These are phyloP conservation scores for Rhimphoctona megacephalus DNA, from an alignment of 2,888 invertebrate species.

Conservation along the genomic window DNA sequence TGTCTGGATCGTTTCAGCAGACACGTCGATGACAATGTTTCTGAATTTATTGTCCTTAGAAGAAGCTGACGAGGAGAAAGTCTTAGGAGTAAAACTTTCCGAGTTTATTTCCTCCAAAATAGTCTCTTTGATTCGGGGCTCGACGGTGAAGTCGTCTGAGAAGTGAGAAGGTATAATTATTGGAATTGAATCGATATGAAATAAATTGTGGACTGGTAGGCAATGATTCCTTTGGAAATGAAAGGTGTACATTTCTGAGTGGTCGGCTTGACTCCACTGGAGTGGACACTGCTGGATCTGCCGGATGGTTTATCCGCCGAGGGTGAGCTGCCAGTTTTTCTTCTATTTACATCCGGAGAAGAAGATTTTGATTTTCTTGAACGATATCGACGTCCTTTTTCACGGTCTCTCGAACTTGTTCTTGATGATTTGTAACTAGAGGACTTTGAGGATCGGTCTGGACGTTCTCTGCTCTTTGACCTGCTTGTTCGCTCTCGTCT, in stretches of 20 bases:
- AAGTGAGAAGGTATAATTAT: not conserved
- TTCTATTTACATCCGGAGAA: constrained; percentile 77
- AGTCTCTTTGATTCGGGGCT: constrained; percentile 83
- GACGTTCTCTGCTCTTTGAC: constrained; percentile 79
- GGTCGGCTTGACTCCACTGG: constrained; percentile 75
- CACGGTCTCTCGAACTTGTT: constrained; percentile 80
- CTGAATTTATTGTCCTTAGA: constrained; percentile 87
- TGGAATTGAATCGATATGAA: not conserved
- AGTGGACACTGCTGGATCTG: constrained; percentile 81
- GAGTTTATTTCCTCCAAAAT: constrained; percentile 90
- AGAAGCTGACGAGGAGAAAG: constrained; percentile 86
- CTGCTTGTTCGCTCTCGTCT: constrained; percentile 78
- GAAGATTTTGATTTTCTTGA: constrained; percentile 78
- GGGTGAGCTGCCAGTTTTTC: constrained; percentile 76
- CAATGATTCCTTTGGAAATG: not conserved
- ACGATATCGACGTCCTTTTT: constrained; percentile 77
- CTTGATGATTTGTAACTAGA: constrained; percentile 77
- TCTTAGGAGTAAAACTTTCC: constrained; percentile 89
- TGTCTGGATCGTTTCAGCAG: constrained; percentile 89
- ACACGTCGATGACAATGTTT: constrained; percentile 91
- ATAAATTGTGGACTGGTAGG: not conserved
- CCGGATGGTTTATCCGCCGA: constrained; percentile 82
- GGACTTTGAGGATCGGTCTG: constrained; percentile 72
- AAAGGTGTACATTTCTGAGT: constrained; percentile 72
- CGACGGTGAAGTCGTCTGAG: constrained; percentile 81